A percentile compares a stretch with the other conserved stretches of the same genome.
Evolutionary conservation across 2,797 vertebrate genomes (phyloP).

Genomic region (Diceros bicornis): DNA sequence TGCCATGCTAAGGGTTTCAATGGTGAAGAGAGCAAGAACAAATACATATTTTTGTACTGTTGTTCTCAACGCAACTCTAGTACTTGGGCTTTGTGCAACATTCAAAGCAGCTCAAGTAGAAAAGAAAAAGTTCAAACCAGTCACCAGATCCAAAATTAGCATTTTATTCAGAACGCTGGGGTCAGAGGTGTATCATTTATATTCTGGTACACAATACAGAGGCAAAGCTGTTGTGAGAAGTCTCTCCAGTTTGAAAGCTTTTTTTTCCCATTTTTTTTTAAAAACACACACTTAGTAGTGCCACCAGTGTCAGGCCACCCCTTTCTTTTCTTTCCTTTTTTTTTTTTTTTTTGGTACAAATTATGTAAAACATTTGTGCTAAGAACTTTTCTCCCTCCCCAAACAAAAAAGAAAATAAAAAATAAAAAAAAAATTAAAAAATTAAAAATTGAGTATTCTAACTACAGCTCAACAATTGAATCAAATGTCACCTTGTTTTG

Average conservation of each 20-base stretch:
- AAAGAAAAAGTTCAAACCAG: slow-evolving; percentile 91
- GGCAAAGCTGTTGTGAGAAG: slow-evolving; percentile 96
- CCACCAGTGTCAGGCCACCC: slow-evolving; percentile 90
- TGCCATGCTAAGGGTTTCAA: not conserved
- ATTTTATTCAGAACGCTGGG: slow-evolving; percentile 99
- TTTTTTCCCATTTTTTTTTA: slow-evolving; percentile 85
- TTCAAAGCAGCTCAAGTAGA: slow-evolving; percentile 80
- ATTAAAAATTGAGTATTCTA: slow-evolving; percentile 92
- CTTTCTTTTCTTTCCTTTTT: slow-evolving; percentile 74
- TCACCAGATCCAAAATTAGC: slow-evolving; percentile 99
- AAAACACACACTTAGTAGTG: slow-evolving; percentile 91
- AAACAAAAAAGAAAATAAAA: slow-evolving; percentile 88
- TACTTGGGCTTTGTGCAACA: slow-evolving; percentile 68
- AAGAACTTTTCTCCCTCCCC: slow-evolving; percentile 93
- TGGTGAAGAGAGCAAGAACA: not conserved
- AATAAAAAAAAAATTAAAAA: slow-evolving; percentile 89
- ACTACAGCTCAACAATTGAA: slow-evolving; percentile 95
- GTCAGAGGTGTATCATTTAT: slow-evolving; percentile 98
- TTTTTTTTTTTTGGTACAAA: slow-evolving; percentile 97
- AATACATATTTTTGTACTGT: slow-evolving; percentile 8
- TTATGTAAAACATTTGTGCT: slow-evolving; percentile 98
- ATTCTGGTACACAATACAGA: slow-evolving; percentile 98
- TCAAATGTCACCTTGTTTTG: slow-evolving; percentile 95
- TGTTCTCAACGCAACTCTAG: slow-evolving; percentile 33
- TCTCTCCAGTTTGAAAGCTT: slow-evolving; percentile 96